Evolutionary conservation across 2,797 vertebrate genomes (phyloP).

Genomic region (Paramormyrops hopkinsi): DNA sequence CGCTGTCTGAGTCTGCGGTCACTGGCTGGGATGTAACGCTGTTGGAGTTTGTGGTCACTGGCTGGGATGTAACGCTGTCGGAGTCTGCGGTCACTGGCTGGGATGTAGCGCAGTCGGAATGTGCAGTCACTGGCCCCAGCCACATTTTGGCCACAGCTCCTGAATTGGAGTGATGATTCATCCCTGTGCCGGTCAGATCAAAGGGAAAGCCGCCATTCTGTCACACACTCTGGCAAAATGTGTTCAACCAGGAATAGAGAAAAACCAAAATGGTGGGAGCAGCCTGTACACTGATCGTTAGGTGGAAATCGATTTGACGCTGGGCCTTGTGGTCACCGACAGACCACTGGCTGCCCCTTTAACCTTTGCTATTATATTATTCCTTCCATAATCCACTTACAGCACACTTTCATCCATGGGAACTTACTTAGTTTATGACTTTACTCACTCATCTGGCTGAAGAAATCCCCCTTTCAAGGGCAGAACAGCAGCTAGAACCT

Average conservation of each 20-base stretch:
- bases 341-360: neutral
- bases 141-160: neutral
- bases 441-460: neutral
- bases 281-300: neutral
- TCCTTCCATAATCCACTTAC: neutral
- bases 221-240: neutral
- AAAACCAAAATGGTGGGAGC: neutral
- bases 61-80: neutral
- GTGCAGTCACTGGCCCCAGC: neutral
- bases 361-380: neutral
- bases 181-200: neutral
- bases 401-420: neutral
- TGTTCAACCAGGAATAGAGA: neutral
- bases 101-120: neutral
- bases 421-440: neutral
- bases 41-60: neutral
- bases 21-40: neutral
- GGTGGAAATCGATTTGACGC: neutral
- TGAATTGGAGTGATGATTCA: neutral
- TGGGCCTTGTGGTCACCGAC: neutral
- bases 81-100: neutral
- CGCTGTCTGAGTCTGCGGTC: neutral
- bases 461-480: neutral
- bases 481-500: neutral
- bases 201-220: neutral